phyloP scores from a whole-genome alignment of 1,140 invertebrate genomes.

The Apis laboriosa region DNA sequence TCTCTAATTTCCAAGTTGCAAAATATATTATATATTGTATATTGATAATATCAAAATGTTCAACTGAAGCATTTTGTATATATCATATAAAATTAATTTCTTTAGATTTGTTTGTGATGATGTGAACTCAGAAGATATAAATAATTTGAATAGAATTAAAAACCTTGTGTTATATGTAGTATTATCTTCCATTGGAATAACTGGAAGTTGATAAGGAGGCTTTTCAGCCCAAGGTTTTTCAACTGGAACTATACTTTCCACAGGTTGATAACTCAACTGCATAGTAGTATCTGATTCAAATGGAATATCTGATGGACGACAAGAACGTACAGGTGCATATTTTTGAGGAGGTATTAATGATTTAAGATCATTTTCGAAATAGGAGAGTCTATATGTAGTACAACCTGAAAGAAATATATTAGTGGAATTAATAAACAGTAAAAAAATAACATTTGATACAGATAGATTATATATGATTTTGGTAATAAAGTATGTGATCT shows the following conservation, averaged over 20 bases:
- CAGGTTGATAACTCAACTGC: conserved; percentile 75
- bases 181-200: conserved; percentile 69
- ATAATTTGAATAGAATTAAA: background rate
- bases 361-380: conserved; percentile 64
- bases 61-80: no score
- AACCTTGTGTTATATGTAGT: conserved; percentile 76
- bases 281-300: conserved; percentile 81
- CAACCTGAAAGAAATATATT: conserved; percentile 55
- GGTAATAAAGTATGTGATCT: no score
- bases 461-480: no score
- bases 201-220: conserved; percentile 61
- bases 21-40: no score
- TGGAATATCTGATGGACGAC: conserved; percentile 79
- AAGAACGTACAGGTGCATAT: conserved; percentile 67
- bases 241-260: conserved; percentile 51
- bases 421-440: no score
- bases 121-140: no score
- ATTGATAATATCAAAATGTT: no score
- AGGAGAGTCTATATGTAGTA: conserved; percentile 77
- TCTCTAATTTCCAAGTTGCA: no score
- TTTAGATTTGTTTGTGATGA: background rate
- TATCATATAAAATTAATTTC: no score
- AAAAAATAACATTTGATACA: no score
- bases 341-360: conserved; percentile 62
- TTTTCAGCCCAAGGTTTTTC: conserved; percentile 66